Base-by-base conservation (phyloP, 2,888 invertebrate species). In the Phania funesta region DNA sequence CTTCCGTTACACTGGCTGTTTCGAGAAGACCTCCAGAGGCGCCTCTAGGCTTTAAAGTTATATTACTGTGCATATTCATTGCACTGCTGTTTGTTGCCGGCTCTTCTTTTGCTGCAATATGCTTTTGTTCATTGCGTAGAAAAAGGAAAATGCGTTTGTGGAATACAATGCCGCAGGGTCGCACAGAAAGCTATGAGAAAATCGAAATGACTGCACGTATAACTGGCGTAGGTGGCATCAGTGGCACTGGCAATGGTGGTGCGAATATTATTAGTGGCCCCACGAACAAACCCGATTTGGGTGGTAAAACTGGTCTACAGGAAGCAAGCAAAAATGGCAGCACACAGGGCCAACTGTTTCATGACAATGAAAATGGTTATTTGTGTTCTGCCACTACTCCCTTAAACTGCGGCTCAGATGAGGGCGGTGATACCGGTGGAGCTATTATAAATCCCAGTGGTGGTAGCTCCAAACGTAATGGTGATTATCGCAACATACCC, bases 121-220 rank as follows among this genome's bases (percentile, higher is more conserved):
- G 94, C 88, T 92, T 94, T 86, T 92, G 92, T 84, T 92, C 92
- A 20, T 87, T 92, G 73, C 93, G 94, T 83, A 86, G 89, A 18
- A 94, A 94, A 88, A 93, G 93, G 86, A 93, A 94, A 88, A 92
- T 93, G 89, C 92, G 93, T 20, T 84, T 90, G 64, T 90, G 90
- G 91, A 91, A 89, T 84, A 90, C 90, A 13, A 88, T 89, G 83
- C 91, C 90, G 24, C 90, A 91, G 20, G 90, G 91, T 11, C 91
- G 92, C 81, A 89, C 91, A 84, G 95, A 95, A 86, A 95, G 94
- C 90, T 95, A 95, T 88, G 95, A 95, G 89, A 96, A 95, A 92
- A 95, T 96, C 84, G 95, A 95, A 89, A 93, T 95, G 92, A 88
- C 90, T 68, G 94, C 93, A 89, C 93, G 94, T 86, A 93, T 92